phyloP scores from a whole-genome alignment of 2,113 vertebrate species.

The Aplodontia rufa region DNA sequence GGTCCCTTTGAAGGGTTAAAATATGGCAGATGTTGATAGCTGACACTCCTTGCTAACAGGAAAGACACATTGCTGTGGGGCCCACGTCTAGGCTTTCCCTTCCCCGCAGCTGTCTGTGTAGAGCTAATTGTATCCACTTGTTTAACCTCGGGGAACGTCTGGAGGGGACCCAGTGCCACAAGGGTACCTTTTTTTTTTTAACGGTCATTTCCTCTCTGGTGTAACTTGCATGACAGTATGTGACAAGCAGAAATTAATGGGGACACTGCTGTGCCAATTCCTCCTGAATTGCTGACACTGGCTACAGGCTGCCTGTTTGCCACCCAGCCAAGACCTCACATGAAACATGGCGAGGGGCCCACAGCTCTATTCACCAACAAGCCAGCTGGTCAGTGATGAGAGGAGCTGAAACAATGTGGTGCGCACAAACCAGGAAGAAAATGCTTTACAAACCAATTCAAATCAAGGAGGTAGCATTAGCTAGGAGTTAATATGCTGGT shows the following conservation, averaged over 20 bases:
- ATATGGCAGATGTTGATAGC: conserved; percentile 91
- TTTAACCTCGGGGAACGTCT: conserved; percentile 87
- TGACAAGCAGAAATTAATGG: conserved; percentile 91
- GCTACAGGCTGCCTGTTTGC: conserved; percentile 89
- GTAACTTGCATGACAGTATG: conserved; percentile 91
- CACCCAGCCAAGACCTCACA: conserved; percentile 98
- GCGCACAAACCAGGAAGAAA: conserved; percentile 90
- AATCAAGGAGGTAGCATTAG: conserved; percentile 77
- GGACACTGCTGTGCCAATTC: conserved; percentile 89
- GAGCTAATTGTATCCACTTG: conserved; percentile 88
- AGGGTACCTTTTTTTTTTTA: conserved; percentile 84
- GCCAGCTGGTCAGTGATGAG: conserved; percentile 99
- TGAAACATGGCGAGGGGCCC: conserved; percentile 96
- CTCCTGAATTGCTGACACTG: conserved; percentile 88
- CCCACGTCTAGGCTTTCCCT: conserved; percentile 80
- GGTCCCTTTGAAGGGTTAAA: conserved; percentile 81
- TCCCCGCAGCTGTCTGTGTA: conserved; percentile 89
- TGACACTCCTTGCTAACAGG: conserved; percentile 83
- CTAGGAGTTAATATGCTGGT: conserved; percentile 67
- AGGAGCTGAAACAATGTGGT: conserved; percentile 89
- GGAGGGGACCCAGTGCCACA: conserved; percentile 86
- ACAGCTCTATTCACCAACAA: conserved; percentile 91
- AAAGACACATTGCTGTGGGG: conserved; percentile 83
- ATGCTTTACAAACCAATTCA: conserved; percentile 80
- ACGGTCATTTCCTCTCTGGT: conserved; percentile 92